Evolutionary conservation across 2,797 vertebrate species (phyloP).

Genomic region (Cuculus canorus): DNA sequence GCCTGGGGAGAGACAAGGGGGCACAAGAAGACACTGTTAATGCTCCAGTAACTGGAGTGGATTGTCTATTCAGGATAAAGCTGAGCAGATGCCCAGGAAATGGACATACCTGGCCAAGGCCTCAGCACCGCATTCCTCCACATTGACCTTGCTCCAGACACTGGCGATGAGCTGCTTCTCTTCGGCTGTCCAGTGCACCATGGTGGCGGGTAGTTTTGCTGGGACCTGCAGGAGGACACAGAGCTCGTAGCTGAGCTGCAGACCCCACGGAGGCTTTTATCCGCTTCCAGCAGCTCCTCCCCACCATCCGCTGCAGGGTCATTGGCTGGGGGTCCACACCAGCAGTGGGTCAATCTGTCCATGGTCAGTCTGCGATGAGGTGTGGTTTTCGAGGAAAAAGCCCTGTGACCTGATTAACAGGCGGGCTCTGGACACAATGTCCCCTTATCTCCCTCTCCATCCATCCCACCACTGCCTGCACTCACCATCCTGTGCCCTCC

Average conservation of each 20-base stretch:
- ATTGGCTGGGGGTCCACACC: not conserved
- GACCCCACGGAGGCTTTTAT: conserved; percentile 24
- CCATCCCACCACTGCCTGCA: not conserved
- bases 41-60: too few relatives aligned
- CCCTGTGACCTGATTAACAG: not conserved
- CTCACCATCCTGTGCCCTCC: not conserved
- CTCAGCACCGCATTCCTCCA: conserved; percentile 67
- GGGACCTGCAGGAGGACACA: not conserved
- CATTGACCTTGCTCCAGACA: conserved; percentile 72
- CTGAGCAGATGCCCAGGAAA: not conserved
- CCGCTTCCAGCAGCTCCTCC: not conserved
- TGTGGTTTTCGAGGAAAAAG: not conserved
- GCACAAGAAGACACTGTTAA: not conserved
- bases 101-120: conserved; percentile 72
- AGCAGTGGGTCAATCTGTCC: not conserved
- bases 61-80: rapidly evolving
- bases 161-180: conserved; percentile 68
- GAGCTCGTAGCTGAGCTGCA: not conserved
- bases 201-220: conserved; percentile 56
- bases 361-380: not conserved
- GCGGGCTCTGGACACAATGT: not conserved
- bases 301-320: not conserved
- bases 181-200: conserved; percentile 78
- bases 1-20: conserved; percentile 56
- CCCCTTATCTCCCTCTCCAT: not conserved